Evolutionary conservation across 2,888 invertebrate species (phyloP).

Genomic region (Eueremaeus valkanovi): DNA sequence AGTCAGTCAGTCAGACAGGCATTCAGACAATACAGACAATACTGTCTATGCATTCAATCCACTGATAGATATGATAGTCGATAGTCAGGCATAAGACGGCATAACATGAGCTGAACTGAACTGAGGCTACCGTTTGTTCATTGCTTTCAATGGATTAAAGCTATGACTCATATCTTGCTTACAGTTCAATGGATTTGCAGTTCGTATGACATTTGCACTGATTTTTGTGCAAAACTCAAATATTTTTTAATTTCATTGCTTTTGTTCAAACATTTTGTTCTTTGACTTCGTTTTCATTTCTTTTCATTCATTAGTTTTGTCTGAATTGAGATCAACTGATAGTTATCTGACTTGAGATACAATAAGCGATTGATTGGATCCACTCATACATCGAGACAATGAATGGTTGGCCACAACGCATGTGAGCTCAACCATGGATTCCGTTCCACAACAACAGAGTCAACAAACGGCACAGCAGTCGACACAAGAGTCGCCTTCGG

Average conservation of each 20-base stretch:
- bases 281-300: neutral
- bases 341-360: neutral
- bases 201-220: no score
- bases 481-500: neutral
- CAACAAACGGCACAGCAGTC: neutral
- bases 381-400: neutral
- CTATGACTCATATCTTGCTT: neutral
- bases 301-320: conserved; percentile 1
- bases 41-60: no score
- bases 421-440: conserved; percentile 1
- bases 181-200: neutral
- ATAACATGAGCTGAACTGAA: no score
- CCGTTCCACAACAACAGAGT: conserved; percentile 3
- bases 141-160: neutral
- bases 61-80: no score
- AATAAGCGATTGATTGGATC: conserved; percentile 10
- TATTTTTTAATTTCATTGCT: neutral
- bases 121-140: neutral
- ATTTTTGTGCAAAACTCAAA: neutral
- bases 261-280: neutral
- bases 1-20: no score
- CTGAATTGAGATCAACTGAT: neutral
- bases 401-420: neutral
- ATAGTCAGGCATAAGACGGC: no score
- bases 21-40: no score